Evolutionary conservation across 2,888 invertebrate genomes (phyloP).

Genomic region (Muscina levida): DNA sequence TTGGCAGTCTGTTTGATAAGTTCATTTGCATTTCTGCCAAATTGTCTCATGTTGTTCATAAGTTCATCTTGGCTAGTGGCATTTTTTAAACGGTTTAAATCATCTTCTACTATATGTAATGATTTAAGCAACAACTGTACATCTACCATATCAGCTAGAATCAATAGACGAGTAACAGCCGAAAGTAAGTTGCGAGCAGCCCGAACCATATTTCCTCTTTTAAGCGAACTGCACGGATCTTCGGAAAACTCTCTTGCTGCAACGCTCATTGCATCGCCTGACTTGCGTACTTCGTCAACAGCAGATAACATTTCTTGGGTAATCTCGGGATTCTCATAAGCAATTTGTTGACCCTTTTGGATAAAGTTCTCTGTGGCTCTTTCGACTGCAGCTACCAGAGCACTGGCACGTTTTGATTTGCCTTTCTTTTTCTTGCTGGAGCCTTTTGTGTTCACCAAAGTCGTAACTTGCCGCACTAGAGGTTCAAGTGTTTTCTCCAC

Average conservation of each 20-base stretch:
- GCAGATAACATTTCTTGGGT: slow-evolving; percentile 97
- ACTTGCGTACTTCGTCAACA: slow-evolving; percentile 96
- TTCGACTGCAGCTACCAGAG: slow-evolving; percentile 97
- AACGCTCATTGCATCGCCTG: slow-evolving; percentile 92
- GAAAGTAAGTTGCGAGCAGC: slow-evolving; percentile 95
- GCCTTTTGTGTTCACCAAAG: slow-evolving; percentile 94
- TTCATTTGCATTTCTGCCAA: slow-evolving; percentile 91
- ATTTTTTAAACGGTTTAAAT: slow-evolving; percentile 92
- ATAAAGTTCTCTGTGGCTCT: slow-evolving; percentile 98
- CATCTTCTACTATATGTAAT: slow-evolving; percentile 94
- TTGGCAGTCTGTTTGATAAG: slow-evolving; percentile 91
- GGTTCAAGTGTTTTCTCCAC: slow-evolving; percentile 98
- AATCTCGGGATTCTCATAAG: slow-evolving; percentile 97
- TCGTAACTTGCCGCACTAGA: slow-evolving; percentile 97
- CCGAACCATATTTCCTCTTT: slow-evolving; percentile 96
- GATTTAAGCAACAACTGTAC: slow-evolving; percentile 95
- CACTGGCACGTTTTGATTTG: slow-evolving; percentile 97
- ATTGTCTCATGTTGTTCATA: slow-evolving; percentile 90
- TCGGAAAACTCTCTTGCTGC: slow-evolving; percentile 97
- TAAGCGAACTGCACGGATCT: slow-evolving; percentile 97
- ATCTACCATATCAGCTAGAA: slow-evolving; percentile 98
- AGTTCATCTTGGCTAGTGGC: slow-evolving; percentile 97
- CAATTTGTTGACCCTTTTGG: slow-evolving; percentile 96
- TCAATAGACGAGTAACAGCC: slow-evolving; percentile 95
- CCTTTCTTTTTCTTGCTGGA: slow-evolving; percentile 91